Evolutionary conservation across 1,140 invertebrate species (phyloP).

Genomic region (Ceratoteleas bidentatus): DNA sequence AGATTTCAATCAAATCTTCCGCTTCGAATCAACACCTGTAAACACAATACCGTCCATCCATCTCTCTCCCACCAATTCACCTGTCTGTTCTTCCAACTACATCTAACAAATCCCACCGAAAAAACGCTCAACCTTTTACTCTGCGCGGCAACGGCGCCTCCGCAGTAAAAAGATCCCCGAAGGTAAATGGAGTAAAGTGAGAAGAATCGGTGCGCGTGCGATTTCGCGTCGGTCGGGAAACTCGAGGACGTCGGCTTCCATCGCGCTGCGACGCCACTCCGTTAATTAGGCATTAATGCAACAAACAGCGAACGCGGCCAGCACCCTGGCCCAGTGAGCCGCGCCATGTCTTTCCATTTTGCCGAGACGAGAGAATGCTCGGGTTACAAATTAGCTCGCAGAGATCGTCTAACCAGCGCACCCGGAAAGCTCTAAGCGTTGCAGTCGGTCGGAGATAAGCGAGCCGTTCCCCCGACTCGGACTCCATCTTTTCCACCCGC

Average conservation of each 20-base stretch:
- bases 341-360: conserved; percentile 55
- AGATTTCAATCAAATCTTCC: too few species aligned
- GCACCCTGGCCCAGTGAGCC: conserved; percentile 64
- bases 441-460: conserved; percentile 9
- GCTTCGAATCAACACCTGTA: too few species aligned
- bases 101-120: too few species aligned
- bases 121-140: background rate
- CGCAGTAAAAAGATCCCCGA: conserved; percentile 43
- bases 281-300: conserved; percentile 80
- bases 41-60: too few species aligned
- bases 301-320: conserved; percentile 76
- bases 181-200: conserved; percentile 61
- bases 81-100: too few species aligned
- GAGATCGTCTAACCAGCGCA: conserved; percentile 71
- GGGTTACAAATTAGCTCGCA: conserved; percentile 80
- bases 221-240: conserved; percentile 60
- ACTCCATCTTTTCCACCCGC: background rate
- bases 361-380: conserved; percentile 69
- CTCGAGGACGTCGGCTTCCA: conserved; percentile 69
- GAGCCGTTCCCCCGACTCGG: background rate
- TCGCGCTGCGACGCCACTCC: conserved; percentile 75
- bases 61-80: too few species aligned
- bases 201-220: conserved; percentile 57
- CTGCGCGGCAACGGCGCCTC: background rate
- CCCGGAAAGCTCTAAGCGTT: conserved; percentile 62